Conservation (phyloP, 64 coral and sea anemone genomes). For the Porites lutea region DNA sequence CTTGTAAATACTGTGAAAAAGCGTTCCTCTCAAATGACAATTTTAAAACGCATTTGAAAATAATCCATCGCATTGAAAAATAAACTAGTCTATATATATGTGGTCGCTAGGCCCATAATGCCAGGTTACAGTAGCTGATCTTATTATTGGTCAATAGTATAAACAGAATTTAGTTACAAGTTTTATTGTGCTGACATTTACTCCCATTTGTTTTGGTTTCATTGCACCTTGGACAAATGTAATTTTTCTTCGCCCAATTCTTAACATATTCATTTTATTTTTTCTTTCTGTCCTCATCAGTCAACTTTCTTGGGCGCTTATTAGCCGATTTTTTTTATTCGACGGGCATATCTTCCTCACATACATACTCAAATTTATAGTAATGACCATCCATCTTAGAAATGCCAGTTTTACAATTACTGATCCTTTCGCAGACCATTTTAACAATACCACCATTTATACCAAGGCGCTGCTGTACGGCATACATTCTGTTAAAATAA, state of each 20-base stretch:
- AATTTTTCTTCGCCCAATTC: conserved; percentile 35
- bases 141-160: too few relatives aligned
- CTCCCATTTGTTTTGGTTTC: not conserved
- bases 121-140: too few relatives aligned
- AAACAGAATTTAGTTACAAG: conserved; percentile 32
- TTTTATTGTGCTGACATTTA: conserved; percentile 8
- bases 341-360: not conserved
- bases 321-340: conserved; percentile 35
- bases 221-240: conserved; percentile 29
- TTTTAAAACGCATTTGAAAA: too few relatives aligned
- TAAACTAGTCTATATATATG: too few relatives aligned
- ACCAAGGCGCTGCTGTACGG: conserved; percentile 7
- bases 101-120: too few relatives aligned
- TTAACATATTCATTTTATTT: not conserved
- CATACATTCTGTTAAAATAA: conserved; percentile 37
- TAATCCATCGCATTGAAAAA: too few relatives aligned
- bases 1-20: too few relatives aligned
- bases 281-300: conserved; percentile 16
- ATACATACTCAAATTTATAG: not conserved
- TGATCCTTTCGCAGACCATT: not conserved
- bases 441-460: conserved; percentile 11
- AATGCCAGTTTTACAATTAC: not conserved
- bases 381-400: not conserved
- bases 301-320: not conserved
- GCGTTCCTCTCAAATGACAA: too few relatives aligned